These are phyloP conservation scores for Spodoptera litura DNA, from an alignment of 1,140 invertebrate species.

Conservation along the genomic window DNA sequence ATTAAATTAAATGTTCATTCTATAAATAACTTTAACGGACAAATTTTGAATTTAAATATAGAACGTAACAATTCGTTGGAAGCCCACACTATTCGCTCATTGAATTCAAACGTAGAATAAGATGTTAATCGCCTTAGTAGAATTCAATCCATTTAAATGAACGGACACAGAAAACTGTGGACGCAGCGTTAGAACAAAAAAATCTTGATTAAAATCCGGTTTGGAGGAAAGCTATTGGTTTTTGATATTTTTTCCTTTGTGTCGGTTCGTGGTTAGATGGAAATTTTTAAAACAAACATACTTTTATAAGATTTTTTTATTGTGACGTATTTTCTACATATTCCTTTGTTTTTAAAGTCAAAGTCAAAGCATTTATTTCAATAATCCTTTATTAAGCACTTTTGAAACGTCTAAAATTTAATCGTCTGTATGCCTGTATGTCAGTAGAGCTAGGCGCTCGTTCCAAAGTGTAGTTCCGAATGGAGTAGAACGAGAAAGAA, in stretches of 20 bases:
- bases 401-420: no score
- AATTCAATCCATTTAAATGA: conserved; percentile 46
- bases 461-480: no score
- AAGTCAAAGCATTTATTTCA: no score
- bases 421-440: no score
- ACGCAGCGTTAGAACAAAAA: background rate
- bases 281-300: background rate
- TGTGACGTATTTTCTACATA: no score
- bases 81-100: conserved; percentile 27
- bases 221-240: conserved; percentile 9
- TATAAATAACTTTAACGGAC: background rate
- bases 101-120: conserved; percentile 42
- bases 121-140: conserved; percentile 46
- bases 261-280: background rate
- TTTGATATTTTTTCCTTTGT: conserved; percentile 5
- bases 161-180: conserved; percentile 11
- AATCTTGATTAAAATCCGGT: conserved; percentile 29
- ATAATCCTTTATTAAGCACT: no score
- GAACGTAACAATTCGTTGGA: conserved; percentile 6
- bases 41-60: conserved; percentile 4
- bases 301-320: no score
- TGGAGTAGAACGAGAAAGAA: no score
- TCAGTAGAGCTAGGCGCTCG: no score
- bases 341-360: no score
- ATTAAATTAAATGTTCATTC: background rate